phyloP scores from a whole-genome alignment of 2,888 invertebrate genomes.

The Cephus pygmeus region DNA sequence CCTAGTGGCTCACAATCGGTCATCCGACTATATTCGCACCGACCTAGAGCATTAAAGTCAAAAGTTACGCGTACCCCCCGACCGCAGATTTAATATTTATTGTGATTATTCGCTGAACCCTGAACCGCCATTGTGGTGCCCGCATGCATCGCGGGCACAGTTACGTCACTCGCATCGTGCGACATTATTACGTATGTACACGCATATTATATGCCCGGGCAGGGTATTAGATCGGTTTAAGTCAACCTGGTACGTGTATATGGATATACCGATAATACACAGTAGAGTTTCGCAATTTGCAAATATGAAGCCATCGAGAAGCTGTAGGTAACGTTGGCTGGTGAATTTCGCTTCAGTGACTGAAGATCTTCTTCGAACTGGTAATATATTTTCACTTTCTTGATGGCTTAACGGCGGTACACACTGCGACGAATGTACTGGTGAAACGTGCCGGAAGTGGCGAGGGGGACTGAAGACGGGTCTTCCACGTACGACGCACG shows the following conservation, averaged over 20 bases:
- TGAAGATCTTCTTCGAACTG: not conserved
- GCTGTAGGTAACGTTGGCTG: not conserved
- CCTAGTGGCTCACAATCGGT: not conserved
- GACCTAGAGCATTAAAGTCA: not conserved
- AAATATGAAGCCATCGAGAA: not conserved
- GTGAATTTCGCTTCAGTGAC: not conserved
- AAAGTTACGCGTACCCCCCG: not conserved
- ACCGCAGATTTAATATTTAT: constrained; percentile 23
- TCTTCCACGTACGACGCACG: not conserved
- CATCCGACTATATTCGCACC: not conserved
- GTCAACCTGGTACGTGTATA: constrained; percentile 35
- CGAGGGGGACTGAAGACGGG: not conserved
- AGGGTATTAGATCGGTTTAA: constrained; percentile 35
- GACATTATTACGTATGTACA: constrained; percentile 45
- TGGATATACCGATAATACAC: not conserved
- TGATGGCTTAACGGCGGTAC: not conserved
- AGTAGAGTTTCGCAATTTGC: not conserved
- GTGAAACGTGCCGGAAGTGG: not conserved
- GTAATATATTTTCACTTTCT: not conserved
- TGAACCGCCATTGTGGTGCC: constrained; percentile 38
- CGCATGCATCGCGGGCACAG: constrained; percentile 32
- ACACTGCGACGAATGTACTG: not conserved
- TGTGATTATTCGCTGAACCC: constrained; percentile 48
- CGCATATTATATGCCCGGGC: constrained; percentile 35
- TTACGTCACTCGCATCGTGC: constrained; percentile 45